A percentile compares a stretch with the other conserved stretches of the same genome.
These are phyloP conservation scores for Melitaea athalia DNA, from an alignment of 2,888 invertebrate genomes.

Conservation along the genomic window DNA sequence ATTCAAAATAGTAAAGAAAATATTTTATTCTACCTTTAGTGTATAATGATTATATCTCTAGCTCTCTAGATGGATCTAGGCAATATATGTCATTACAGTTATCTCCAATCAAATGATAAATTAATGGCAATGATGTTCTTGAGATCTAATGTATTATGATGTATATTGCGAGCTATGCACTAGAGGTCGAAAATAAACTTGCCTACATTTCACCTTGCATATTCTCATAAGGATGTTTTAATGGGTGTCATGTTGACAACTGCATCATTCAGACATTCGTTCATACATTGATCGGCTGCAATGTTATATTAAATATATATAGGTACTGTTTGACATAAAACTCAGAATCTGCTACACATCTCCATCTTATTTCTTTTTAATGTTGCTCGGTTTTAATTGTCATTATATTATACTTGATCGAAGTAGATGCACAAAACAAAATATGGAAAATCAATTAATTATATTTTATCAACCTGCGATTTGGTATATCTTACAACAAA, in stretches of 20 bases:
- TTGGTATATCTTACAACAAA: neutral
- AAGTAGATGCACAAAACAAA: no score
- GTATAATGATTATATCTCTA: conserved; percentile 4
- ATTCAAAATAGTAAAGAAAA: no score
- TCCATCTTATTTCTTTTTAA: no score
- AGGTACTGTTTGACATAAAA: no score
- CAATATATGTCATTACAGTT: conserved; percentile 36
- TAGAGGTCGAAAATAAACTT: conserved; percentile 30
- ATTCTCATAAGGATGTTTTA: conserved; percentile 23
- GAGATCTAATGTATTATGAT: conserved; percentile 43
- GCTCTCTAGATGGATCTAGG: conserved; percentile 28
- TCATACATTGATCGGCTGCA: no score
- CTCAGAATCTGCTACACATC: no score
- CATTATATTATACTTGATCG: no score
- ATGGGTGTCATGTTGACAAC: neutral
- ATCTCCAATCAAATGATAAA: conserved; percentile 44
- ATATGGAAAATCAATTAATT: no score
- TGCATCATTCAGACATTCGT: neutral
- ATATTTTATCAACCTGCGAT: no score
- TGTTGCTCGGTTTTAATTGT: no score
- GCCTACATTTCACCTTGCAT: conserved; percentile 39
- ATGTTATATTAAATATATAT: no score
- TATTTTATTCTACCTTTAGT: no score
- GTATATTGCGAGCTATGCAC: conserved; percentile 22
- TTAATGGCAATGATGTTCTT: conserved; percentile 56